A percentile compares a stretch with the other conserved stretches of the same genome.
phyloP scores from a whole-genome alignment of 2,797 vertebrate species.

The Schizothorax lantsangensis region DNA sequence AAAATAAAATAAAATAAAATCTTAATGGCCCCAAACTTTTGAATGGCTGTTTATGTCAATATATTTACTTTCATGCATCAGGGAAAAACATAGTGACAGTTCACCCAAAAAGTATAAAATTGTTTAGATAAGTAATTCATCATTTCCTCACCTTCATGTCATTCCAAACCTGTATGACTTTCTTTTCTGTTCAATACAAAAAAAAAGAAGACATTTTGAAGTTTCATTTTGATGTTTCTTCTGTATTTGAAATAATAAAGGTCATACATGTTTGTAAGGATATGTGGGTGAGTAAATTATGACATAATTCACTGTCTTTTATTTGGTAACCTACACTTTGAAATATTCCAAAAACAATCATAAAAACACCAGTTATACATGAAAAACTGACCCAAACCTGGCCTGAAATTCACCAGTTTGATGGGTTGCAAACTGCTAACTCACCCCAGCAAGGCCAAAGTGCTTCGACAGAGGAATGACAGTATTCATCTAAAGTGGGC shows the following conservation, averaged over 20 bases:
- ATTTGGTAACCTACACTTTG: background rate
- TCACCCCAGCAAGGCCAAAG: slow-evolving; percentile 25
- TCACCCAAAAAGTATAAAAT: background rate
- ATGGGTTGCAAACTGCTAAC: slow-evolving; percentile 7
- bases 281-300: background rate
- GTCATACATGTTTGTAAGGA: background rate
- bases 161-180: background rate
- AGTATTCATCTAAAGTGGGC: slow-evolving; percentile 35
- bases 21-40: background rate
- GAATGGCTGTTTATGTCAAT: background rate
- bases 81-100: background rate
- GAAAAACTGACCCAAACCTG: slow-evolving; percentile 2
- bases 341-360: background rate
- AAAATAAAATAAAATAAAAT: too few species aligned
- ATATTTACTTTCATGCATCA: background rate
- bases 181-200: background rate
- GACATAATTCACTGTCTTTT: background rate
- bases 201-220: background rate
- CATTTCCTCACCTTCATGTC: background rate
- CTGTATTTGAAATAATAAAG: background rate
- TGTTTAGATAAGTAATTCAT: background rate
- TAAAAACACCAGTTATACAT: background rate
- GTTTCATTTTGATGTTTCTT: background rate
- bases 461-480: slow-evolving; percentile 23
- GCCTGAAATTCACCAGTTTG: background rate